Conservation (phyloP, 2,888 invertebrate genomes). For the Athalia cordata region DNA sequence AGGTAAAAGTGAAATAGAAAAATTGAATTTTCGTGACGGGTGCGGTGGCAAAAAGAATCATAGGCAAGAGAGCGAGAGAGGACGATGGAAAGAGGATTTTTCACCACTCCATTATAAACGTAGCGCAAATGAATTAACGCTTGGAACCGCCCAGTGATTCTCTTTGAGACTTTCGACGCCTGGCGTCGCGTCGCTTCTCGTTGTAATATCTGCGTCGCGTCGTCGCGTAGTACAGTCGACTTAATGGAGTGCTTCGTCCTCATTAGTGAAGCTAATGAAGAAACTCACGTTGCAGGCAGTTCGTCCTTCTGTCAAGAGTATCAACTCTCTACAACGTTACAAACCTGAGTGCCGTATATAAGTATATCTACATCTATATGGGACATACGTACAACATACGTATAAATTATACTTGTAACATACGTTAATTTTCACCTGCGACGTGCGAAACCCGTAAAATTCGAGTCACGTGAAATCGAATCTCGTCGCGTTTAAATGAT, state of each 20-base stretch:
- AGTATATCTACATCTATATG: too few species aligned
- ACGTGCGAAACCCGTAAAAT: too few species aligned
- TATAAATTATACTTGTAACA: too few species aligned
- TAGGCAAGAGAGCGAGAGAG: too few species aligned
- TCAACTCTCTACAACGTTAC: slow-evolving; percentile 20
- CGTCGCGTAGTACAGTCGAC: slow-evolving; percentile 52
- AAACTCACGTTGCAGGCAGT: slow-evolving; percentile 55
- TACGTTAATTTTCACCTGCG: too few species aligned
- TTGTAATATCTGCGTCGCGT: slow-evolving; percentile 41
- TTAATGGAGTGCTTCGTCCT: slow-evolving; percentile 62
- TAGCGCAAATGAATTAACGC: not conserved
- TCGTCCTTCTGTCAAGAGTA: slow-evolving; percentile 32
- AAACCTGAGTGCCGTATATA: not conserved
- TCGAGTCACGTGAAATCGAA: slow-evolving; percentile 23
- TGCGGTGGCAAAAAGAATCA: too few species aligned
- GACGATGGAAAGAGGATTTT: too few species aligned
- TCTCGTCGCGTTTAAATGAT: too few species aligned
- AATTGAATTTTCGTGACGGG: too few species aligned
- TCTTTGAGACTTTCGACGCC: slow-evolving; percentile 30
- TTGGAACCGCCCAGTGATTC: slow-evolving; percentile 1
- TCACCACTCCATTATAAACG: slow-evolving; percentile 1
- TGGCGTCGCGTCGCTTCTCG: not conserved
- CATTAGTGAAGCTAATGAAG: slow-evolving; percentile 60
- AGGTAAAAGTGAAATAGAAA: too few species aligned
- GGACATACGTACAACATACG: too few species aligned